Evolutionary conservation across 1,140 invertebrate genomes (phyloP).

Genomic region (Gonatopus flavifemur): DNA sequence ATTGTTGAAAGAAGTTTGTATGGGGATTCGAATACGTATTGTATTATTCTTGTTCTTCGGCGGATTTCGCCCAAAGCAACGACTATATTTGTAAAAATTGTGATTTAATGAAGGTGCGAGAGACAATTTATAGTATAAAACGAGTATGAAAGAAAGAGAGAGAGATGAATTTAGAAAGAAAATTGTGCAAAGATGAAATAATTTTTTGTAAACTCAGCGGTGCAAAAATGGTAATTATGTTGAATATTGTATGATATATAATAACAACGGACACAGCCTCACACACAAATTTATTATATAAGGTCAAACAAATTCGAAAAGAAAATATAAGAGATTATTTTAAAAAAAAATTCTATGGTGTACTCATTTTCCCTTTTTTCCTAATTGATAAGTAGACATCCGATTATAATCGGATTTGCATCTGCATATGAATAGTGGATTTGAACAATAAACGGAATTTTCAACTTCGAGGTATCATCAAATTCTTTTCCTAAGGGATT

Average conservation of each 20-base stretch:
- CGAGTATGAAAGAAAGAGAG: slow-evolving; percentile 8
- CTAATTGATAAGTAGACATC: no score
- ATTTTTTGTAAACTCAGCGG: slow-evolving; percentile 31
- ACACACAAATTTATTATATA: slow-evolving; percentile 23
- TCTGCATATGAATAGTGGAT: no score
- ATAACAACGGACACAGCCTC: slow-evolving; percentile 12
- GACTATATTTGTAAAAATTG: slow-evolving; percentile 34
- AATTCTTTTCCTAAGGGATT: no score
- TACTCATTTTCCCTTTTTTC: slow-evolving; percentile 1
- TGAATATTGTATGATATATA: slow-evolving; percentile 47
- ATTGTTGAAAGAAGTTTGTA: no score
- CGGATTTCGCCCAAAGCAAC: no score
- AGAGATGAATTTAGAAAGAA: slow-evolving; percentile 10
- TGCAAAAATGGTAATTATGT: slow-evolving; percentile 37
- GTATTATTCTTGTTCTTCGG: no score
- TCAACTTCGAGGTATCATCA: no score
- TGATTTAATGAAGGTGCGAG: no score
- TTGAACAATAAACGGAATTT: no score
- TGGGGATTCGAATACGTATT: no score
- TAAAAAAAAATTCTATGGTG: slow-evolving; percentile 32
- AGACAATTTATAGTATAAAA: no score
- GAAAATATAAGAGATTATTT: slow-evolving; percentile 53
- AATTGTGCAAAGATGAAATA: slow-evolving; percentile 12
- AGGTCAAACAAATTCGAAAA: slow-evolving; percentile 40
- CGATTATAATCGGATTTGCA: no score